These are phyloP conservation scores for Apogon hyalosoma DNA, from an alignment of 2,797 vertebrate species.

Conservation along the genomic window DNA sequence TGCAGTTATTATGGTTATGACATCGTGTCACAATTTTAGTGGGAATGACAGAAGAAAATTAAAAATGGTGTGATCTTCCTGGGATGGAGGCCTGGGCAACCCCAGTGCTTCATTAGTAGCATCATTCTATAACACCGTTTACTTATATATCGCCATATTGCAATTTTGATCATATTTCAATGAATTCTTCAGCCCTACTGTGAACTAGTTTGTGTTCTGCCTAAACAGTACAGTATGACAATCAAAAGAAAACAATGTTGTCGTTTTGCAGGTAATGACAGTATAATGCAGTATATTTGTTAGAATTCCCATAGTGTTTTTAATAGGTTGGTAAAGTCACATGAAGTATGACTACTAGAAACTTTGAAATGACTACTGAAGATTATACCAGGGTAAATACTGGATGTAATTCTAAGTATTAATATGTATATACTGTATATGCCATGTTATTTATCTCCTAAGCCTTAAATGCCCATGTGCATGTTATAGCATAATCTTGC, in stretches of 20 bases:
- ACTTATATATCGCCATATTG: too few species aligned
- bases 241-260: conserved; percentile 20
- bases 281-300: conserved; percentile 31
- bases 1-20: too few species aligned
- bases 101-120: too few species aligned
- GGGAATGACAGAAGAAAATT: too few species aligned
- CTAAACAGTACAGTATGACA: conserved; percentile 18
- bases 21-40: too few species aligned
- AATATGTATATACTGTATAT: conserved; percentile 56
- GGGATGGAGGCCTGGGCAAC: too few species aligned
- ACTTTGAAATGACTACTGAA: conserved; percentile 70
- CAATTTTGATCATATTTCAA: too few species aligned
- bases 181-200: too few species aligned
- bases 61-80: too few species aligned
- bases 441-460: conserved; percentile 72
- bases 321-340: conserved; percentile 19
- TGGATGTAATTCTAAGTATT: conserved; percentile 50
- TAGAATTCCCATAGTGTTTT: conserved; percentile 40
- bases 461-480: conserved; percentile 57
- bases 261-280: conserved; percentile 6
- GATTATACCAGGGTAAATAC: conserved; percentile 63
- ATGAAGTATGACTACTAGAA: conserved; percentile 52
- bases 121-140: too few species aligned
- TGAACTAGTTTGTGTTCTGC: conserved; percentile 18
- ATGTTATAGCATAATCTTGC: conserved; percentile 27